Percentiles rank a stretch among this genome's conserved stretches.
Conservation (phyloP, 2,888 invertebrate species). For the Eupithecia subumbrata region DNA sequence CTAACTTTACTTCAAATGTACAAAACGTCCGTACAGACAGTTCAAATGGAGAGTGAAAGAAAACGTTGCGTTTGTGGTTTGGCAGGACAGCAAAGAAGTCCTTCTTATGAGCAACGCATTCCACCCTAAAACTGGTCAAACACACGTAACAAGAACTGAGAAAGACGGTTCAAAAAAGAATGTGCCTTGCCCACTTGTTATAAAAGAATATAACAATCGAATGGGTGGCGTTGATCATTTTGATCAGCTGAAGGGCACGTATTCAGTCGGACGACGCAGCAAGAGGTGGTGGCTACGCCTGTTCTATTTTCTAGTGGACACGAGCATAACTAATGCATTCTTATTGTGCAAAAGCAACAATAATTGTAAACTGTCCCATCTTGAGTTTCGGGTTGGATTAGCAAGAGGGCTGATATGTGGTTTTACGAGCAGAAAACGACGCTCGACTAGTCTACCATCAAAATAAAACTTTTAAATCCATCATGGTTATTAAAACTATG, state of each 20-base stretch:
- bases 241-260: constrained; percentile 37
- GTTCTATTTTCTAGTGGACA: constrained; percentile 47
- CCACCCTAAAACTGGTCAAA: constrained; percentile 43
- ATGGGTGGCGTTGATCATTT: constrained; percentile 47
- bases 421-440: constrained; percentile 40
- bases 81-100: constrained; percentile 46
- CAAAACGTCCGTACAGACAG: too few species aligned
- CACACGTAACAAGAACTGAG: constrained; percentile 22
- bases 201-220: constrained; percentile 21
- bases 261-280: constrained; percentile 44
- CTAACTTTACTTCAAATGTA: too few species aligned
- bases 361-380: constrained; percentile 37
- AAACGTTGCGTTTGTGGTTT: constrained; percentile 43
- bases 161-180: constrained; percentile 40
- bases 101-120: constrained; percentile 44
- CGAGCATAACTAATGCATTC: constrained; percentile 46
- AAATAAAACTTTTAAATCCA: too few species aligned
- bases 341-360: constrained; percentile 27
- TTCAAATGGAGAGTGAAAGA: constrained; percentile 44
- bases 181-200: constrained; percentile 34
- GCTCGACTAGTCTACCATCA: too few species aligned
- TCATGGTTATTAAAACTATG: too few species aligned
- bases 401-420: constrained; percentile 44
- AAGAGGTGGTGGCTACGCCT: constrained; percentile 46
- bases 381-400: constrained; percentile 45